Evolutionary conservation across 30 jellyfish, hydroid and myxozoan genomes (phyloP).

Genomic region (Hydractinia echinata): DNA sequence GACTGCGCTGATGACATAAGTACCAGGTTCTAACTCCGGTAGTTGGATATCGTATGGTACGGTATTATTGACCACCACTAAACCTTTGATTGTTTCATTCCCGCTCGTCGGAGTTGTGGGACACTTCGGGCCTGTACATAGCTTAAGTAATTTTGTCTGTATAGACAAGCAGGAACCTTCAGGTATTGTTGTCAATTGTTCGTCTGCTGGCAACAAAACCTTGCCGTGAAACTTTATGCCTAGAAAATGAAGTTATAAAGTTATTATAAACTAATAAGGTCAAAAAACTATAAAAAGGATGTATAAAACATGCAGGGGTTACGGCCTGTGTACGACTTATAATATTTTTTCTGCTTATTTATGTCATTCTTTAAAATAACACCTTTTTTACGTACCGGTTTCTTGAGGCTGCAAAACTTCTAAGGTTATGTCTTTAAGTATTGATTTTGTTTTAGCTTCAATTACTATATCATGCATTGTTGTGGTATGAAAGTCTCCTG

Average conservation of each 20-base stretch:
- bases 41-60: conserved; percentile 16
- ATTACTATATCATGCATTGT: conserved; percentile 4
- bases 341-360: too few relatives aligned
- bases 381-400: conserved; percentile 4
- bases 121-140: conserved; percentile 21
- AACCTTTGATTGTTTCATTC: conserved; percentile 10
- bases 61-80: background rate
- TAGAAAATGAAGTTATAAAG: background rate
- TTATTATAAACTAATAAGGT: background rate
- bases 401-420: conserved; percentile 14
- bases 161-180: conserved; percentile 29
- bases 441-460: background rate
- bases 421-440: background rate
- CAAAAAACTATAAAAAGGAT: background rate
- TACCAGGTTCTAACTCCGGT: conserved; percentile 32
- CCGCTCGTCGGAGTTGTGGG: background rate
- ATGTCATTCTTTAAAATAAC: too few relatives aligned
- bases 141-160: conserved; percentile 9
- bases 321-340: too few relatives aligned
- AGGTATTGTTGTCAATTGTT: background rate
- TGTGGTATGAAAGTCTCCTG: conserved; percentile 39
- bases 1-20: conserved; percentile 27
- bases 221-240: conserved; percentile 23
- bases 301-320: too few relatives aligned
- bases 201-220: conserved; percentile 18